Evolutionary conservation across 1,140 invertebrate genomes (phyloP).

Genomic region (Dryas iulia): DNA sequence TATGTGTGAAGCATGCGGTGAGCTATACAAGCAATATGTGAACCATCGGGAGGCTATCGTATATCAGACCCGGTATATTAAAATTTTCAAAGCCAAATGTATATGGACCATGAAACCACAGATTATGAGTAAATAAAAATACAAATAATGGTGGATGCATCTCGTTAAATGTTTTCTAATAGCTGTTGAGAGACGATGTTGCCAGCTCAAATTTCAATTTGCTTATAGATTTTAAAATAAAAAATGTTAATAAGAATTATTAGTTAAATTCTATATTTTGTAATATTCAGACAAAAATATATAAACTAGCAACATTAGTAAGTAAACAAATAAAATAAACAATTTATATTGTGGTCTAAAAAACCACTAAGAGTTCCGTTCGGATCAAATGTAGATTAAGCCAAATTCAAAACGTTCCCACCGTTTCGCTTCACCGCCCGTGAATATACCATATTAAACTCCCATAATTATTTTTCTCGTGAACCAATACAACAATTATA

Average conservation of each 20-base stretch:
- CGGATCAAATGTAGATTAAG: slow-evolving; percentile 73
- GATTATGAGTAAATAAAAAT: slow-evolving; percentile 34
- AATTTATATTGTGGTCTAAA: slow-evolving; percentile 53
- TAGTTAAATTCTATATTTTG: background rate
- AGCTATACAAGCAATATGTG: slow-evolving; percentile 35
- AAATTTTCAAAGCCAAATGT: slow-evolving; percentile 46
- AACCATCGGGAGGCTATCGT: slow-evolving; percentile 41
- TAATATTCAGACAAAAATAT: background rate
- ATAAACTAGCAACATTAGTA: background rate
- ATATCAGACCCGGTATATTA: slow-evolving; percentile 44
- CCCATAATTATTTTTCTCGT: slow-evolving; percentile 72
- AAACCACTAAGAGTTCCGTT: slow-evolving; percentile 61
- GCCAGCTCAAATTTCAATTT: background rate
- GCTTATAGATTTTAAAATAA: background rate
- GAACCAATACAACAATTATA: slow-evolving; percentile 75
- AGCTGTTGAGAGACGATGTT: background rate
- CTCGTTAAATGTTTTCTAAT: slow-evolving; percentile 12
- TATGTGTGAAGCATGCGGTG: slow-evolving; percentile 15
- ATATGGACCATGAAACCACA: slow-evolving; percentile 54
- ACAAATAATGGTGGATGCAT: background rate
- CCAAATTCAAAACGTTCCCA: slow-evolving; percentile 71
- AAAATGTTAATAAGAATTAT: too few relatives aligned
- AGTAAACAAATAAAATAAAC: slow-evolving; percentile 23
- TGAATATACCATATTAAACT: slow-evolving; percentile 65
- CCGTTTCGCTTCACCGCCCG: slow-evolving; percentile 66